phyloP scores from a whole-genome alignment of 2,113 vertebrate genomes.

The Paradisaea rubra region DNA sequence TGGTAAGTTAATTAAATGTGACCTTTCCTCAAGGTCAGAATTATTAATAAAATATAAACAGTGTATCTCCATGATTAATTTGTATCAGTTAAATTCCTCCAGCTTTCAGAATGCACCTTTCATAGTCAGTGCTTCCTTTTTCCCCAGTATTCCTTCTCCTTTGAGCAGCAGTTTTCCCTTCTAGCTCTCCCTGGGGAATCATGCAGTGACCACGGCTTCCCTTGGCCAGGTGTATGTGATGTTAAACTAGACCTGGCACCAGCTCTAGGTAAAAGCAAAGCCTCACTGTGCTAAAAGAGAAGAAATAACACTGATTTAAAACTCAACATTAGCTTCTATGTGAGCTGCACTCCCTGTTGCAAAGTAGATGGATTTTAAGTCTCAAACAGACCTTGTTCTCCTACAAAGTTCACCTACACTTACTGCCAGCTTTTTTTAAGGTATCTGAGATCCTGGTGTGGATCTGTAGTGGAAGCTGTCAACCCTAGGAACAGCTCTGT shows the following conservation, averaged over 20 bases:
- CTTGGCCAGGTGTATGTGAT: background rate
- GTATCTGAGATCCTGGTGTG: background rate
- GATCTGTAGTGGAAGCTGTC: background rate
- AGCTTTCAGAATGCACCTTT: background rate
- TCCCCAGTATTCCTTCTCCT: background rate
- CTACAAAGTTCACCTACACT: background rate
- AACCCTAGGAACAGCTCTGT: background rate
- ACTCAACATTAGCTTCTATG: rapidly evolving
- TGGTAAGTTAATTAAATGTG: conserved; percentile 44
- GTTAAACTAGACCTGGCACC: background rate
- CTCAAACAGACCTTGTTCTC: background rate
- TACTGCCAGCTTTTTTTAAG: background rate
- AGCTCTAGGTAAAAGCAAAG: background rate
- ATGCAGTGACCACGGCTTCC: background rate
- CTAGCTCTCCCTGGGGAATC: background rate
- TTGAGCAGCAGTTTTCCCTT: background rate
- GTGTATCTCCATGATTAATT: conserved; percentile 6
- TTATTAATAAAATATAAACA: conserved; percentile 25
- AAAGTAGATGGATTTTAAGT: background rate
- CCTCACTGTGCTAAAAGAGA: background rate
- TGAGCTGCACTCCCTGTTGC: background rate
- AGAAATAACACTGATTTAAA: background rate
- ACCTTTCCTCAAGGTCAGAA: conserved; percentile 26
- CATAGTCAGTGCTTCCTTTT: background rate
- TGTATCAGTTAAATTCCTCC: conserved; percentile 3